Percentiles rank a stretch among this genome's conserved stretches.
Evolutionary conservation across 2,113 vertebrate species (phyloP).

Genomic region (Misgurnus anguillicaudatus): DNA sequence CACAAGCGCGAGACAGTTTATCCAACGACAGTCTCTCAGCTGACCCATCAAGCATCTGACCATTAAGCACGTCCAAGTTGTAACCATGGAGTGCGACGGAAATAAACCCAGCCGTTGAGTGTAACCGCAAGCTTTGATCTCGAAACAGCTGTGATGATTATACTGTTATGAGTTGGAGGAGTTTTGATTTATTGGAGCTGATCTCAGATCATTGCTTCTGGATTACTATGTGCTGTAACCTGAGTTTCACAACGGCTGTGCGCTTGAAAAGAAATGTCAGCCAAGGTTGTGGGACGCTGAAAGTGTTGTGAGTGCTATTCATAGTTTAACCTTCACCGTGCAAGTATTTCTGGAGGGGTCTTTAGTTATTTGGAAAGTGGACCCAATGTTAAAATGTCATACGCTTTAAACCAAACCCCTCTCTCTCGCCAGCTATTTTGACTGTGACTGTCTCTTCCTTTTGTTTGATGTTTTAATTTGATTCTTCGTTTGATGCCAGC

Average conservation of each 20-base stretch:
- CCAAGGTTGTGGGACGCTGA: slow-evolving; percentile 53
- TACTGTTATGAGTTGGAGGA: neutral
- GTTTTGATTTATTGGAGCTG: neutral
- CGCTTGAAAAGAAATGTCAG: slow-evolving; percentile 48
- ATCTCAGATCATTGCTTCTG: slow-evolving; percentile 20
- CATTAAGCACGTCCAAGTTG: neutral
- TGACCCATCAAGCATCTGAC: slow-evolving; percentile 2
- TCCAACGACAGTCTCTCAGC: neutral
- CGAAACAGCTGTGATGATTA: neutral
- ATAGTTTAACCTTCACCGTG: slow-evolving; percentile 63
- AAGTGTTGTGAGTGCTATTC: slow-evolving; percentile 63
- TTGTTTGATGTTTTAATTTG: neutral
- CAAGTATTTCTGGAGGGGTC: slow-evolving; percentile 48
- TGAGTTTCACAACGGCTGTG: slow-evolving; percentile 24
- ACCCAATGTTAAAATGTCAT: slow-evolving; percentile 54
- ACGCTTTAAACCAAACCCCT: neutral
- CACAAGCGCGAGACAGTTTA: too few species aligned
- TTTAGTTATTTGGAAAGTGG: neutral
- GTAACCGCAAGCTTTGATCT: neutral
- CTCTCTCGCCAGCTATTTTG: neutral
- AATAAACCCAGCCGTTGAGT: neutral
- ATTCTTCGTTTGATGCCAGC: too few species aligned
- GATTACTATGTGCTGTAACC: slow-evolving; percentile 17
- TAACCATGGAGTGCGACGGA: neutral
- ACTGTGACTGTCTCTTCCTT: neutral